Evolutionary conservation across 2,888 invertebrate genomes (phyloP).

Genomic region (Saturnia pavonia): DNA sequence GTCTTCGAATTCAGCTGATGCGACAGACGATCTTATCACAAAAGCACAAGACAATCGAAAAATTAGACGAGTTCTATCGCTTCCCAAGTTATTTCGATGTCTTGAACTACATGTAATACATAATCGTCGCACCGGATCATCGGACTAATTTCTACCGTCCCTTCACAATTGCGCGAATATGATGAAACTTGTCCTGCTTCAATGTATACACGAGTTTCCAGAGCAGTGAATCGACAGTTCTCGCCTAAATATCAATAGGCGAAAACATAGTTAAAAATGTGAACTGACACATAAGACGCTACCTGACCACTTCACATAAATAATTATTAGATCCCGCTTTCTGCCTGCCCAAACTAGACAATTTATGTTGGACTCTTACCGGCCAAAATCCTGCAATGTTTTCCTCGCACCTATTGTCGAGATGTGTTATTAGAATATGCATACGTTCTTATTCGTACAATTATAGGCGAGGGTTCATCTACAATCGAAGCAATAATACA

Average conservation of each 20-base stretch:
- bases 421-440: too few species aligned
- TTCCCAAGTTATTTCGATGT: neutral
- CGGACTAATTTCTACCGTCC: neutral
- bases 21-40: neutral
- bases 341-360: neutral
- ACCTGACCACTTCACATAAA: neutral
- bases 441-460: too few species aligned
- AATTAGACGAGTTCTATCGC: neutral
- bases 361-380: too few species aligned
- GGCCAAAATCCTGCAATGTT: too few species aligned
- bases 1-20: neutral
- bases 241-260: neutral
- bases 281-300: neutral
- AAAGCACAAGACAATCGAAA: neutral
- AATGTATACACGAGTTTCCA: neutral
- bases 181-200: neutral
- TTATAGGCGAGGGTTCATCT: too few species aligned
- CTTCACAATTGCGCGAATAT: neutral
- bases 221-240: neutral
- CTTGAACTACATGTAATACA: neutral
- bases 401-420: too few species aligned
- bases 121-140: neutral
- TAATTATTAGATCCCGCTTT: neutral
- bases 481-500: too few species aligned
- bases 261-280: neutral